These are phyloP conservation scores for Cinclus cinclus DNA, from an alignment of 2,113 vertebrate species.

Conservation along the genomic window DNA sequence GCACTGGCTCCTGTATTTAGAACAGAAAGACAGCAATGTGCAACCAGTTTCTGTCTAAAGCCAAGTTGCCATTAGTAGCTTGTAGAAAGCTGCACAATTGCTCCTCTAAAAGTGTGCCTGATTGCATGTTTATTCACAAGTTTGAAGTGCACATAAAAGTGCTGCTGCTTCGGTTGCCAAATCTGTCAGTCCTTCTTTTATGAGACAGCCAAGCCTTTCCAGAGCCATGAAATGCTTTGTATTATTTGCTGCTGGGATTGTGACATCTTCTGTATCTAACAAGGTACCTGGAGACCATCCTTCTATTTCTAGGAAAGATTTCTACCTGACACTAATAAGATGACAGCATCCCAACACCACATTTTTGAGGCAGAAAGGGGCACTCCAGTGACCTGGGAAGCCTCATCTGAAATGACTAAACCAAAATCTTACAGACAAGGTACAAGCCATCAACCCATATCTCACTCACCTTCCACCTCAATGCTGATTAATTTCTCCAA, in stretches of 20 bases:
- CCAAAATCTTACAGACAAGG: neutral
- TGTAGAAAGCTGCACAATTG: neutral
- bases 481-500: conserved; percentile 24
- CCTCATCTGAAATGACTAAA: conserved; percentile 8
- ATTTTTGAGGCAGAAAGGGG: neutral
- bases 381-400: neutral
- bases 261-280: neutral
- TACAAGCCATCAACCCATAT: neutral
- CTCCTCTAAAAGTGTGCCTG: neutral
- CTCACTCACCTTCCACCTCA: conserved; percentile 26
- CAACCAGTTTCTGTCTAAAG: neutral
- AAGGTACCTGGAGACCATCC: neutral
- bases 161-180: neutral
- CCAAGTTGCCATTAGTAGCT: neutral
- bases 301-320: neutral
- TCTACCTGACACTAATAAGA: conserved; percentile 32
- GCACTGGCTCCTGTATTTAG: neutral
- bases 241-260: neutral
- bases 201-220: neutral
- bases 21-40: neutral
- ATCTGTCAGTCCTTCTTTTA: neutral
- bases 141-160: neutral
- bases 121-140: neutral
- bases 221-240: neutral
- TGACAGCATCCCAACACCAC: neutral